Conservation (phyloP, 2,888 invertebrate species). For the Asteroscopus sphinx region DNA sequence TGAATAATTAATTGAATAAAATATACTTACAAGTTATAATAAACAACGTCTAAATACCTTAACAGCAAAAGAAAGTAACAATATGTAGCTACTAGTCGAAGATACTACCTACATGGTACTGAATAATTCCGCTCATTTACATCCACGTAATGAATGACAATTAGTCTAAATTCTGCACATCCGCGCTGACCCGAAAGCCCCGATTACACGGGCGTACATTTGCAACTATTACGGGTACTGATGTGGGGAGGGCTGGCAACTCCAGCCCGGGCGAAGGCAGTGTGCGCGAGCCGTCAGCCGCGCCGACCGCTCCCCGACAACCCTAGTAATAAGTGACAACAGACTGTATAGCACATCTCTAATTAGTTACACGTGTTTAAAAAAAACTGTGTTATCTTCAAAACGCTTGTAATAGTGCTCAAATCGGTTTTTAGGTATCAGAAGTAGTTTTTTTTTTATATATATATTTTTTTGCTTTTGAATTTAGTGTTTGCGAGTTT, state of each 20-base stretch:
- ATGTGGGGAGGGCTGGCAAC: slow-evolving; percentile 69
- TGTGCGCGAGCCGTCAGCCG: slow-evolving; percentile 83
- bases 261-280: slow-evolving; percentile 86
- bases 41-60: no score
- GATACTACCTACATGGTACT: background rate
- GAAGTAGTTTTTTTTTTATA: background rate
- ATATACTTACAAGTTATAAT: no score
- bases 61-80: no score
- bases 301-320: slow-evolving; percentile 74
- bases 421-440: slow-evolving; percentile 26
- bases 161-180: slow-evolving; percentile 60
- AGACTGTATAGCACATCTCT: slow-evolving; percentile 63
- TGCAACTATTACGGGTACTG: slow-evolving; percentile 56
- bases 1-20: no score
- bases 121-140: slow-evolving; percentile 34
- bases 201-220: slow-evolving; percentile 66
- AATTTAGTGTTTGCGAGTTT: slow-evolving; percentile 27
- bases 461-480: slow-evolving; percentile 3
- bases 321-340: slow-evolving; percentile 65
- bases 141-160: slow-evolving; percentile 59
- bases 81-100: no score
- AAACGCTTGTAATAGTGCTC: slow-evolving; percentile 48
- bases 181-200: slow-evolving; percentile 60
- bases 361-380: slow-evolving; percentile 66
- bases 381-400: slow-evolving; percentile 56